A percentile compares a stretch with the other conserved stretches of the same genome.
Evolutionary conservation across 2,888 invertebrate genomes (phyloP).

Genomic region (Rhamnusium bicolor): DNA sequence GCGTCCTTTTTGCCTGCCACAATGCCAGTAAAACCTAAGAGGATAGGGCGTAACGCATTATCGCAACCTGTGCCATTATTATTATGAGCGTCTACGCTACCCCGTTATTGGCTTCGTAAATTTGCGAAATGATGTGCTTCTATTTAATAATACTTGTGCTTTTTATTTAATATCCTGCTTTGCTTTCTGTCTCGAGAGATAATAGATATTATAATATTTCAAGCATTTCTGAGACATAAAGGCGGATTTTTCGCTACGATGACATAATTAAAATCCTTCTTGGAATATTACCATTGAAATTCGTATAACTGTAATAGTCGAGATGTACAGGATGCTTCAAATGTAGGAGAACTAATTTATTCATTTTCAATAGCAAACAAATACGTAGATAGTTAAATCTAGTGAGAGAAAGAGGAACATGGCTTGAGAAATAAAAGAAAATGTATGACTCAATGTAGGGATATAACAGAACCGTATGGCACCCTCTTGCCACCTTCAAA

Average conservation of each 20-base stretch:
- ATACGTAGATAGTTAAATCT: too few species aligned
- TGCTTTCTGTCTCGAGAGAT: conserved; percentile 20
- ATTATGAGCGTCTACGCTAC: conserved; percentile 60
- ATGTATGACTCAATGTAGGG: too few species aligned
- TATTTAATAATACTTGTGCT: conserved; percentile 60
- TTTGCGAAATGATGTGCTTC: conserved; percentile 63
- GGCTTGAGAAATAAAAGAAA: too few species aligned
- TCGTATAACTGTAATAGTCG: too few species aligned
- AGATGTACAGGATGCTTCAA: too few species aligned
- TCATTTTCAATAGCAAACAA: too few species aligned
- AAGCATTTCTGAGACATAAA: background rate
- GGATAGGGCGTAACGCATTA: conserved; percentile 52
- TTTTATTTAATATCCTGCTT: conserved; percentile 58
- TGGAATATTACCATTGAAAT: too few species aligned
- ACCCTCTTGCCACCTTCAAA: too few species aligned
- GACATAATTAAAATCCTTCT: background rate
- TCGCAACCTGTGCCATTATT: conserved; percentile 62
- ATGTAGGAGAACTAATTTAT: too few species aligned
- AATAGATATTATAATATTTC: conserved; percentile 17
- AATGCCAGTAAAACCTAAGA: conserved; percentile 25
- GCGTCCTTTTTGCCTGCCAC: background rate
- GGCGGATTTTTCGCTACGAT: background rate
- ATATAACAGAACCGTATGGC: too few species aligned
- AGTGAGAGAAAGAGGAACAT: too few species aligned
- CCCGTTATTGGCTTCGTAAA: conserved; percentile 61